These are phyloP conservation scores for Rattus rattus DNA, from an alignment of 2,113 vertebrate genomes.

Conservation along the genomic window DNA sequence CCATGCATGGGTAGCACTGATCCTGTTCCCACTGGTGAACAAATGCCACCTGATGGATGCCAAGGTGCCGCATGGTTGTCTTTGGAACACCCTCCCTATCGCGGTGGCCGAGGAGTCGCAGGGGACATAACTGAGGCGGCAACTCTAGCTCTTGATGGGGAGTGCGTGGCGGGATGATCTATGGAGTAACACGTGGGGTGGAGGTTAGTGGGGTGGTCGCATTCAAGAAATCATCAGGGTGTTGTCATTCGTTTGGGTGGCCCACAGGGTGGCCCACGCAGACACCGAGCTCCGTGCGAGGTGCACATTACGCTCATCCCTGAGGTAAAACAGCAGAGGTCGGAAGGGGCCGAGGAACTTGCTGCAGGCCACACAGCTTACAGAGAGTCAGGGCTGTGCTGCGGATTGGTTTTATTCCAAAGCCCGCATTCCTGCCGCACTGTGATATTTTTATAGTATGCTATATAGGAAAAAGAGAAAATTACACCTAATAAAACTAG, in stretches of 20 bases:
- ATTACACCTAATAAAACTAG: conserved; percentile 60
- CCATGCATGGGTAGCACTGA: too few relatives aligned
- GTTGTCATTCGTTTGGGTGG: neutral
- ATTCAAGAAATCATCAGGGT: neutral
- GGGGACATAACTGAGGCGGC: too few relatives aligned
- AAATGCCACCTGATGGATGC: neutral
- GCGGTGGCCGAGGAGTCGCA: neutral
- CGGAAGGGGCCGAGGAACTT: neutral
- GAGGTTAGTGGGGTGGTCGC: neutral
- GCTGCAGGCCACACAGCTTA: neutral
- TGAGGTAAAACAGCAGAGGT: conserved; percentile 36
- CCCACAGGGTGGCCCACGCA: neutral
- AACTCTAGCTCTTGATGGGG: neutral
- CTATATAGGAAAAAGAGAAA: conserved; percentile 60
- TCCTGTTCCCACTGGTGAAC: neutral
- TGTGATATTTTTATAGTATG: conserved; percentile 65
- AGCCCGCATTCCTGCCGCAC: conserved; percentile 63
- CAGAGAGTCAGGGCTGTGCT: conserved; percentile 39
- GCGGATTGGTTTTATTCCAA: neutral
- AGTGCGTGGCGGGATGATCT: too few relatives aligned
- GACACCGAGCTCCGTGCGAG: neutral
- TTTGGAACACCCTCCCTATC: neutral
- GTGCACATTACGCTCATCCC: neutral
- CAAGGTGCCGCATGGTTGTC: neutral
- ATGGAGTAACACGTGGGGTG: neutral